Conservation (phyloP, 2,888 invertebrate species). For the Seira musarum region DNA sequence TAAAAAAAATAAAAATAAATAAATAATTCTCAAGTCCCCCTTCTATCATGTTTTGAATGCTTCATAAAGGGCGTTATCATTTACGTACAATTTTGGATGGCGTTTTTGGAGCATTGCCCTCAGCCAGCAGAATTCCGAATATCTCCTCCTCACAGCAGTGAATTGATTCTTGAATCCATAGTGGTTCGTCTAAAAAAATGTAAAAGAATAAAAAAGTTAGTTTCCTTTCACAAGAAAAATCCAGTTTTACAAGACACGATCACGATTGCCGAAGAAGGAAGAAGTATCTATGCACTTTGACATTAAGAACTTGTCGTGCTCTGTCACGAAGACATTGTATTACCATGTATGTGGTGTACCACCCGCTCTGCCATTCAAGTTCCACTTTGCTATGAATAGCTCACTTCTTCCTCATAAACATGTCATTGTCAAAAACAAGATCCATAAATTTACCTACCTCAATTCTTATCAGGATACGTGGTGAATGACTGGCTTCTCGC, state of each 20-base stretch:
- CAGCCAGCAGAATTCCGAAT: slow-evolving; percentile 68
- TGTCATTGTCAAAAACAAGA: slow-evolving; percentile 26
- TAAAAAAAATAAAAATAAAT: background rate
- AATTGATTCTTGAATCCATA: slow-evolving; percentile 60
- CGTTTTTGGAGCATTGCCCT: slow-evolving; percentile 58
- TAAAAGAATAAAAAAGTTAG: slow-evolving; percentile 22
- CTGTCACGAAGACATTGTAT: background rate
- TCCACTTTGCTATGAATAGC: background rate
- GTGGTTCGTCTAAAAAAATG: slow-evolving; percentile 63
- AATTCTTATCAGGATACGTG: slow-evolving; percentile 66
- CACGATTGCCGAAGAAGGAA: background rate
- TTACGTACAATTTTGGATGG: slow-evolving; percentile 66
- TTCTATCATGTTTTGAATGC: too few relatives aligned
- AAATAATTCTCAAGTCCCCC: too few relatives aligned
- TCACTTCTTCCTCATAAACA: slow-evolving; percentile 20
- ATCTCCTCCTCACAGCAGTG: slow-evolving; percentile 65
- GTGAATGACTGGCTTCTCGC: slow-evolving; percentile 61
- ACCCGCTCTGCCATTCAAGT: background rate
- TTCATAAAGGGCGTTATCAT: too few relatives aligned
- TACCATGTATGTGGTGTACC: background rate
- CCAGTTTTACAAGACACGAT: background rate
- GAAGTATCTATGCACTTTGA: background rate
- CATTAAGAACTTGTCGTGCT: background rate
- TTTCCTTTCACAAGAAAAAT: slow-evolving; percentile 14
- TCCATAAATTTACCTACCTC: slow-evolving; percentile 64